Base-by-base conservation (phyloP, 2,797 vertebrate species). In the Pseudochirops corinnae region DNA sequence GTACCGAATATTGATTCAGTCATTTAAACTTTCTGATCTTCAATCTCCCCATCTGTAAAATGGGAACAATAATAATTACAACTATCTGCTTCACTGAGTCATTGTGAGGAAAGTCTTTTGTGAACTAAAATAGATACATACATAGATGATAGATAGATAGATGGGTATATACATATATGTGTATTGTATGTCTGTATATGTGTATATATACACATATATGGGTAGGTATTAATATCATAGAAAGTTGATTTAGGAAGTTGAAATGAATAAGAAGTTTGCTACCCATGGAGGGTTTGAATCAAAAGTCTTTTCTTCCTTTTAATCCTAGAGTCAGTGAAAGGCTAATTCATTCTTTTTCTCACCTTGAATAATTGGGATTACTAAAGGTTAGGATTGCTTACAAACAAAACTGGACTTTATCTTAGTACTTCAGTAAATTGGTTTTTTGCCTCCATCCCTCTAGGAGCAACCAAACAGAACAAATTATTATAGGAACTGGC, bases 381-480 rank as follows among this genome's bases (percentile, higher is more conserved):
- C 50, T 93, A 93, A 95, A 93, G 93, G 95, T 94, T 82, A 93
- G 90, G 28, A 53, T 52, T 91, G 39, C 93, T 98, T 96, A 95
- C 97, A 97, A 98, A 97, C 93, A 96, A 98, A 94, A 90, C 3
- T 0, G 39, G 82, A 55, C 90, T 29, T 93, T 96, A 55, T 96
- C 90, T 96, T 93, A 97, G 94, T 97, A 97, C 94, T 96, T 93
- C 93, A 94, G 82, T 93, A 94, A 91, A 92, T 74, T 92, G 90
- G 57, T 56, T 12, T 91, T 29, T 39, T 24, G 1, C 10, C 58
- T 11, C 7, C 39, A 60, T 92, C 94, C 3, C 13, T 98, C 97
- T 93, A 97, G 91, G 57, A 92, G 92, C 95, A 98, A 95, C 96
- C 94, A 97, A 97, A 98, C 97, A 96, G 97, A 97, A 97, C 96